Base-by-base conservation (phyloP, 2,888 invertebrate species). In the Conops quadrifasciatus region DNA sequence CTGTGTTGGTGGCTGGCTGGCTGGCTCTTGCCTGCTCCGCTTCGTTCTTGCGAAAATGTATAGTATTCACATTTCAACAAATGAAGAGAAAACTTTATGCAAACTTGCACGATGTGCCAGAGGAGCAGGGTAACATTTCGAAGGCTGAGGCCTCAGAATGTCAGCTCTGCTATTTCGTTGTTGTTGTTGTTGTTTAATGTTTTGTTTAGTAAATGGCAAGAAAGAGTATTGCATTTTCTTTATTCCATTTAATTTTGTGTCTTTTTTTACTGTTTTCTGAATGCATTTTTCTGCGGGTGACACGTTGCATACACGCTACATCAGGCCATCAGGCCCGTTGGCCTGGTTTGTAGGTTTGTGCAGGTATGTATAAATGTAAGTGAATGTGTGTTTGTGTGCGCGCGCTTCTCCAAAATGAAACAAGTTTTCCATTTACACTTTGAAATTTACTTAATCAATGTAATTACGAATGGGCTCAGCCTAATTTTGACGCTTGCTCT, bases 361-460 rank as follows among this genome's bases (percentile, higher is more conserved):
- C 26, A 19, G 0, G 11, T 62, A 7, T 62, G 5, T 62, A n/a
- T 62, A 1, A 15, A 3, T 56, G 56, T 21, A 19, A 19, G 13
- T 19, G 21, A 13, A 2, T 19, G 4, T 60, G 36, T 2, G 11
- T 62, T 2, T 62, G 21, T 62, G 43, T 62, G 36, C 43, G 45
- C 21, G 24, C 43, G 47, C 45, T 47, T 24, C 62, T 62, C 36
- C 58, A 67, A 47, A 49, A 59, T 19, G 2, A 43, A 60, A 60
- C 28, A 68, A 51, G 30, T 51, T 68, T 62, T 60, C 24, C 49
- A 62, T 68, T 68, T 68, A 60, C 68, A 68, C 68, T 68, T 68
- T 51, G 68, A 62, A 68, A 68, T 62, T 68, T 68, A 36, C 62
- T 49, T 51, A 68, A 62, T 67, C 49, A 68, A 68, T 36, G 68